Conservation (phyloP, 2,113 vertebrate species). For the Bubo blakistoni region DNA sequence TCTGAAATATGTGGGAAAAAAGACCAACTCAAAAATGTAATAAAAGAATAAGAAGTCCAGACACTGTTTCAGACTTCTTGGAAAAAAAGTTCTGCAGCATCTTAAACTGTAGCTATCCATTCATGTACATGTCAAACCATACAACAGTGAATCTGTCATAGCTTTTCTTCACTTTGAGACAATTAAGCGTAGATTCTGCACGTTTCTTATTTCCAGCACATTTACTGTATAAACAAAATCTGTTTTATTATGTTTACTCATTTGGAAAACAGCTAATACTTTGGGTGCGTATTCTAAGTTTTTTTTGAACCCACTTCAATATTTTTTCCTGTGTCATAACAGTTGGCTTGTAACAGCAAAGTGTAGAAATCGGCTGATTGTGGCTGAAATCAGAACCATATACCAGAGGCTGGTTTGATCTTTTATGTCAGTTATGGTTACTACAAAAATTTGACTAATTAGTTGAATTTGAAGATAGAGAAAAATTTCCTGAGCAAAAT, state of each 20-base stretch:
- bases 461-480: background rate
- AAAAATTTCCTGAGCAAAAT: background rate
- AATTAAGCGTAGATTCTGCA: background rate
- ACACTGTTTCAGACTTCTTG: background rate
- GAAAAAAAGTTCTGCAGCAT: background rate
- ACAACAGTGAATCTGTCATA: background rate
- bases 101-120: background rate
- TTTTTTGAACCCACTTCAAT: background rate
- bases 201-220: background rate
- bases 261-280: slow-evolving; percentile 8
- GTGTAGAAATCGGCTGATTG: background rate
- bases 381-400: slow-evolving; percentile 17
- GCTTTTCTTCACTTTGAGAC: background rate
- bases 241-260: slow-evolving; percentile 25
- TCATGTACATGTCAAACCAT: background rate
- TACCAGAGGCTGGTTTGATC: background rate
- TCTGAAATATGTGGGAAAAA: background rate
- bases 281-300: background rate
- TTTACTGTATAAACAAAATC: background rate
- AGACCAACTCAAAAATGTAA: background rate
- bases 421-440: background rate
- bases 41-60: background rate
- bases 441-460: background rate
- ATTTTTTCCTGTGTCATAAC: slow-evolving; percentile 31
- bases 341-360: slow-evolving; percentile 6